Evolutionary conservation across 2,113 vertebrate species (phyloP), one percentile per base, ranked within the genome.

Genomic region (Chiloscyllium plagiosum): DNA sequence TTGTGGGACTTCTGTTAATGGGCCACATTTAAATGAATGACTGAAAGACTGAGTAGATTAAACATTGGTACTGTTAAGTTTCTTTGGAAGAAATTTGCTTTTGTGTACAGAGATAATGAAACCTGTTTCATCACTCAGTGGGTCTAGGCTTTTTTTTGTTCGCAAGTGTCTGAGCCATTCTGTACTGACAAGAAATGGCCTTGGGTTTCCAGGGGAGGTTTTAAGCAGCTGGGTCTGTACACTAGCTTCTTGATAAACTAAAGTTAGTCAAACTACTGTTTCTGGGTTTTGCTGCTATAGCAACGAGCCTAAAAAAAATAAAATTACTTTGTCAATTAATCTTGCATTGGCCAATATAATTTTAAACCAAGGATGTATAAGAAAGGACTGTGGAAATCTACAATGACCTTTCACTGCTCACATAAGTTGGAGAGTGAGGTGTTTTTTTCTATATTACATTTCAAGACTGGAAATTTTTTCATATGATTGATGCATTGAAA

Each of bases 61-160:
- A 37, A 65, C 61, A 1, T 66, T 65, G 89, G 89, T 66, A n/a
- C 89, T 66, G 17, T 6, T 42, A 66, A 47, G 61, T 66, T 37
- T 93, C 17, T 93, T 66, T 93, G 56, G 89, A 90, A 90, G 87
- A 90, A 33, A 90, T 56, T 90, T 20, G 90, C 90, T 93, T 93
- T 69, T 94, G 66, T 69, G 2, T 69, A 12, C 42, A 29, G 94
- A 72, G 94, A 72, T 70, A 72, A 70, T 95, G 94, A 95, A 70
- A 50, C 61, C 68, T 72, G 94, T 95, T 95, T 95, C 94, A 50
- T 95, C 42, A 7, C 42, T 95, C 37, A 26, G 68, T 95, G 69
- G 56, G 24, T 95, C 37, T 66, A 61, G 61, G 61, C 47, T 50
- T 52, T 72, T 70, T 42, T 95, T 95, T 95, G 69, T 72, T 69